phyloP scores from a whole-genome alignment of 2,113 vertebrate genomes.

The Crypturellus undulatus region DNA sequence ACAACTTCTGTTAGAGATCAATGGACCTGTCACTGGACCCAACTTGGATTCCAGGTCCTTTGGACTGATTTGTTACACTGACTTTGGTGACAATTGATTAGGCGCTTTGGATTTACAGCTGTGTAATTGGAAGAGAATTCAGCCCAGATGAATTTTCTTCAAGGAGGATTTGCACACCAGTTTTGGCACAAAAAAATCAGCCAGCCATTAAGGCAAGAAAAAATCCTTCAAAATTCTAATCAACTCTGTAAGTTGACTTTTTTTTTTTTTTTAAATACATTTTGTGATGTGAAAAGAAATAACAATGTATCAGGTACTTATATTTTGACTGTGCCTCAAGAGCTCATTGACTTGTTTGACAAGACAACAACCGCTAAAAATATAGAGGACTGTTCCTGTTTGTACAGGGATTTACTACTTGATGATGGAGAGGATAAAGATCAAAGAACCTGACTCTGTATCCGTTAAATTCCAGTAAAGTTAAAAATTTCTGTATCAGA shows the following conservation, averaged over 20 bases:
- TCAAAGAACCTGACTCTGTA: not conserved
- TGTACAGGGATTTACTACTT: not conserved
- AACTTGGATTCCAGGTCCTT: not conserved
- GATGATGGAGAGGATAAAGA: not conserved
- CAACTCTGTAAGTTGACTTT: not conserved
- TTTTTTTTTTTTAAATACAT: too few relatives aligned
- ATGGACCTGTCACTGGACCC: not conserved
- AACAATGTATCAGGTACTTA: not conserved
- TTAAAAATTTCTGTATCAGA: not conserved
- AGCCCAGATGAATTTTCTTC: not conserved
- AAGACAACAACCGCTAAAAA: slow-evolving; percentile 1
- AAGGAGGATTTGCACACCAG: not conserved
- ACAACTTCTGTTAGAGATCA: not conserved
- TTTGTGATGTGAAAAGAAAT: not conserved
- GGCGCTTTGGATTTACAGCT: not conserved
- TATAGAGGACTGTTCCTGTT: not conserved
- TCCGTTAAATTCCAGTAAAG: not conserved
- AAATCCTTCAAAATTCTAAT: not conserved
- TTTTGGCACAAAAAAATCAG: not conserved
- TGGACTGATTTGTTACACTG: not conserved
- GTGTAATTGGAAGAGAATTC: not conserved
- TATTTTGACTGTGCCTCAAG: not conserved
- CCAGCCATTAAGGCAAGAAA: not conserved
- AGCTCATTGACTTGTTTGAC: not conserved
- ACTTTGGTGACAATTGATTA: not conserved